These are phyloP conservation scores for Himalopsyche anomala DNA, from an alignment of 2,888 invertebrate genomes.

Conservation along the genomic window DNA sequence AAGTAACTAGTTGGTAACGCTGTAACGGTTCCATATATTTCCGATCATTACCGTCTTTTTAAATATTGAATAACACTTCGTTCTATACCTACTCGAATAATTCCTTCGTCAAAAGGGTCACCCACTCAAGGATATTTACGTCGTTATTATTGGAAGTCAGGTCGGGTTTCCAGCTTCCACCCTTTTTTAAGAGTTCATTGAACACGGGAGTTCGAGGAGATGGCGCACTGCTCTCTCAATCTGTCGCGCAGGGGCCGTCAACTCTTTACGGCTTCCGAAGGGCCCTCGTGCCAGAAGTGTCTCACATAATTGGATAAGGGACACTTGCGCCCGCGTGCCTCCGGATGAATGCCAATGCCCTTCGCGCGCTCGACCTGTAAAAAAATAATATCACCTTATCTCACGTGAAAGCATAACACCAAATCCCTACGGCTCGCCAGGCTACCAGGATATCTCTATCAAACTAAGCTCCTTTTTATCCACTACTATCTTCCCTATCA, in stretches of 20 bases:
- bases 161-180: conserved; percentile 23
- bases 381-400: conserved; percentile 4
- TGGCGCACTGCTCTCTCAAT: conserved; percentile 38
- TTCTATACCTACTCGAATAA: not conserved
- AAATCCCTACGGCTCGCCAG: not conserved
- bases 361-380: conserved; percentile 52
- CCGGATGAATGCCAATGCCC: conserved; percentile 53
- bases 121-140: conserved; percentile 40
- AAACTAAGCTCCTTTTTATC: too few relatives aligned
- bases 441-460: too few relatives aligned
- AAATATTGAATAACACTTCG: too few relatives aligned
- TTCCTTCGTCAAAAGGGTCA: conserved; percentile 16
- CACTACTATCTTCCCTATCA: too few relatives aligned
- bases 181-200: conserved; percentile 54
- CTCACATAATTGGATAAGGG: conserved; percentile 58
- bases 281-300: conserved; percentile 54
- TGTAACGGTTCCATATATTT: too few relatives aligned
- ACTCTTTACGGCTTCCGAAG: conserved; percentile 44
- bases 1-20: too few relatives aligned
- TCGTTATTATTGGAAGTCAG: conserved; percentile 30
- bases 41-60: too few relatives aligned
- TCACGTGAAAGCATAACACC: not conserved
- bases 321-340: conserved; percentile 46
- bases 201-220: conserved; percentile 49
- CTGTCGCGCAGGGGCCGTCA: conserved; percentile 25